A percentile compares a stretch with the other conserved stretches of the same genome.
These are phyloP conservation scores for Mallotus villosus DNA, from an alignment of 2,797 vertebrate genomes.

Conservation along the genomic window DNA sequence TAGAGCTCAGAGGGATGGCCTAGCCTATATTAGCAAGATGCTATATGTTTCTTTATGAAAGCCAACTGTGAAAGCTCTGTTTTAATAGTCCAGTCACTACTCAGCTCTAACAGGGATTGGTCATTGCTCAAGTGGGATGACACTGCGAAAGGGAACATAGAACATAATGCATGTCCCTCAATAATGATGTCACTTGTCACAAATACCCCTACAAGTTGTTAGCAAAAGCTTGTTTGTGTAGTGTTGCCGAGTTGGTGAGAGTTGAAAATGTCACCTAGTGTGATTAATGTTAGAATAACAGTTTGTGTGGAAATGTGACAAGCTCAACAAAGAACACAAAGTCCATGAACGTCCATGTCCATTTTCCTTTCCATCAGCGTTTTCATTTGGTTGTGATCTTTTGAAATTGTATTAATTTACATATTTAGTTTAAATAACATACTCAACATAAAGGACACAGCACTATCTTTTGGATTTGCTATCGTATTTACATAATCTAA, in stretches of 20 bases:
- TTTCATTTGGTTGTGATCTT: constrained; percentile 57
- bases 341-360: constrained; percentile 34
- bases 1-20: constrained; percentile 51
- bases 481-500: constrained; percentile 77
- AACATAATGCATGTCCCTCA: constrained; percentile 32
- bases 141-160: background rate
- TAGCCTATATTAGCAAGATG: constrained; percentile 54
- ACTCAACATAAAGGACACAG: constrained; percentile 79
- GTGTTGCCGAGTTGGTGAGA: constrained; percentile 37
- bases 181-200: constrained; percentile 52
- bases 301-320: constrained; percentile 51
- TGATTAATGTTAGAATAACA: constrained; percentile 50
- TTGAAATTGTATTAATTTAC: constrained; percentile 61
- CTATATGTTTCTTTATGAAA: constrained; percentile 49
- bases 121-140: constrained; percentile 41
- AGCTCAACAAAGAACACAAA: constrained; percentile 65
- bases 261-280: constrained; percentile 36
- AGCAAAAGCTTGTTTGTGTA: constrained; percentile 48
- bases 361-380: constrained; percentile 45
- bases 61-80: constrained; percentile 41
- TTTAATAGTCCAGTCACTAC: constrained; percentile 38
- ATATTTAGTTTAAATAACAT: constrained; percentile 75
- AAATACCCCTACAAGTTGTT: constrained; percentile 58
- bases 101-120: constrained; percentile 55
- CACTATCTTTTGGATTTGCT: constrained; percentile 69